Conservation (phyloP, 2,797 vertebrate genomes). For the Eulemur mongoz region DNA sequence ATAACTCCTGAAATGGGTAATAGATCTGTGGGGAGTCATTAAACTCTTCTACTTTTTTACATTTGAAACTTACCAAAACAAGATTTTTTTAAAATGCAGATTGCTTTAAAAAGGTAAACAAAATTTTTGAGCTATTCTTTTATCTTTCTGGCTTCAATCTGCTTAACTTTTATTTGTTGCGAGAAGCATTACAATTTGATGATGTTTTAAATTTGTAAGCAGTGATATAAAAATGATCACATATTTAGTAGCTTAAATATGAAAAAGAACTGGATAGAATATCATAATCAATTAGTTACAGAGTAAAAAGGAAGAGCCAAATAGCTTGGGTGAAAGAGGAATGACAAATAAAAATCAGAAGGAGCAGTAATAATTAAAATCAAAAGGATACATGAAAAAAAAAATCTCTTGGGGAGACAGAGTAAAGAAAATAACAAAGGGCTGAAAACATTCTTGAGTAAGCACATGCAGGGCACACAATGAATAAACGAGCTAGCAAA, state of each 20-base stretch:
- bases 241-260: not conserved
- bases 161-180: slow-evolving; percentile 1
- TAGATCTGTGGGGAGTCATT: not conserved
- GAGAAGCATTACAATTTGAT: not conserved
- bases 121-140: not conserved
- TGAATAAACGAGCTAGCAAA: not conserved
- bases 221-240: slow-evolving; percentile 7
- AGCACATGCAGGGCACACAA: not conserved
- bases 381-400: not conserved
- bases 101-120: not conserved
- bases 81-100: not conserved
- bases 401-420: not conserved
- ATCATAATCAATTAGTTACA: not conserved
- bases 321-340: not conserved
- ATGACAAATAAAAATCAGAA: not conserved
- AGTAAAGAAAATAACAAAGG: not conserved
- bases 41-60: not conserved
- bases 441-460: not conserved
- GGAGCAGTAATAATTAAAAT: not conserved
- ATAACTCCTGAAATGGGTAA: not conserved
- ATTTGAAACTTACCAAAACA: not conserved
- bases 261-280: not conserved
- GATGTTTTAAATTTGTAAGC: not conserved
- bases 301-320: not conserved
- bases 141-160: not conserved